Conservation (phyloP, 2,113 vertebrate species). For the Enhydra lutris region DNA sequence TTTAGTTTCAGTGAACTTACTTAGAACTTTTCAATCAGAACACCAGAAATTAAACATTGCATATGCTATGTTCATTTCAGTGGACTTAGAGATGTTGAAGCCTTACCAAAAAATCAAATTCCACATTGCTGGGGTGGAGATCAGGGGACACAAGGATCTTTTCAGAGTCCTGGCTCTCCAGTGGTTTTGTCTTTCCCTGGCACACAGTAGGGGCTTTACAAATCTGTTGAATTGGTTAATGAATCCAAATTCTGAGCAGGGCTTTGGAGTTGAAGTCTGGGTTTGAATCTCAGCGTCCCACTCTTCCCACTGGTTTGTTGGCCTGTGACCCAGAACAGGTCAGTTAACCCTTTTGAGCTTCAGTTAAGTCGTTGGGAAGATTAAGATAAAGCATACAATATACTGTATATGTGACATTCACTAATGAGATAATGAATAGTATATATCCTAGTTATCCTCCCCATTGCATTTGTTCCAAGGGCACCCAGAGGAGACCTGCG, state of each 20-base stretch:
- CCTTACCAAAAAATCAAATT: background rate
- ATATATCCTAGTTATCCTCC: background rate
- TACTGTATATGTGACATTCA: background rate
- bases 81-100: background rate
- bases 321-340: background rate
- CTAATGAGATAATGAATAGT: background rate
- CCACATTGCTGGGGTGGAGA: too few relatives aligned
- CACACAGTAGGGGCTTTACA: background rate
- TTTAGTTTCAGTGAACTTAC: background rate
- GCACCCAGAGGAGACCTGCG: background rate
- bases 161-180: background rate
- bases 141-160: background rate
- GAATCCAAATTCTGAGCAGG: background rate
- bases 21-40: background rate
- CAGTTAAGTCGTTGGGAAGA: background rate
- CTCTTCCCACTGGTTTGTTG: background rate
- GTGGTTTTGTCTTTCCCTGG: background rate
- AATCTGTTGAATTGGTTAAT: background rate
- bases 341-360: background rate
- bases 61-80: background rate
- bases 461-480: background rate
- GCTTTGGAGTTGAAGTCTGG: background rate
- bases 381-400: background rate
- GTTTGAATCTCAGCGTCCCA: background rate
- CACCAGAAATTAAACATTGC: background rate